These are phyloP conservation scores for Corythaeola cristata DNA, from an alignment of 2,113 vertebrate species.

Conservation along the genomic window DNA sequence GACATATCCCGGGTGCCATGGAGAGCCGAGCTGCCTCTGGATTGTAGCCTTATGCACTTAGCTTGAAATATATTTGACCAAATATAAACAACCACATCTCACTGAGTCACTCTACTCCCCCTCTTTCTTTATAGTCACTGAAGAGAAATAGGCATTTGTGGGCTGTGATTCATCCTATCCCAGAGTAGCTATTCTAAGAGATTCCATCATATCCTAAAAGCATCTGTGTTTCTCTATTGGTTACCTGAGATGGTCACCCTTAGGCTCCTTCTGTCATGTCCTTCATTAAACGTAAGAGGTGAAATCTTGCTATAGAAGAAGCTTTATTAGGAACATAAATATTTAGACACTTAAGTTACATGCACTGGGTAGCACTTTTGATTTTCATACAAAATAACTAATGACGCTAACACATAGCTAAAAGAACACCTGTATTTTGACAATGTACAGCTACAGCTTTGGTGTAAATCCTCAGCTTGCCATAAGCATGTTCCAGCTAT, in stretches of 20 bases:
- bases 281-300: not conserved
- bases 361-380: not conserved
- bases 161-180: constrained; percentile 61
- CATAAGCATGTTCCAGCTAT: constrained; percentile 51
- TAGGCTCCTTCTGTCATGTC: not conserved
- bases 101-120: constrained; percentile 63
- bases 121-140: constrained; percentile 58
- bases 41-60: constrained; percentile 33
- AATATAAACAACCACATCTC: constrained; percentile 65
- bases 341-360: not conserved
- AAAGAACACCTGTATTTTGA: constrained; percentile 41
- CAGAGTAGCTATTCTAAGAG: constrained; percentile 43
- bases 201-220: constrained; percentile 39
- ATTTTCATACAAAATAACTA: not conserved
- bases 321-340: not conserved
- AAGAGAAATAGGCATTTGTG: constrained; percentile 49
- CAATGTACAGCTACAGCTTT: constrained; percentile 29
- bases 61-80: constrained; percentile 51
- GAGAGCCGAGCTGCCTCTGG: constrained; percentile 40
- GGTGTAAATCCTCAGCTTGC: constrained; percentile 54
- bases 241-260: constrained; percentile 6
- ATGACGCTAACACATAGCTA: not conserved
- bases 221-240: not conserved
- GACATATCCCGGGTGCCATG: not conserved
- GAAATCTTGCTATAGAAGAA: not conserved